Evolutionary conservation across 2,797 vertebrate species (phyloP).

Genomic region (Rousettus madagascariensis): DNA sequence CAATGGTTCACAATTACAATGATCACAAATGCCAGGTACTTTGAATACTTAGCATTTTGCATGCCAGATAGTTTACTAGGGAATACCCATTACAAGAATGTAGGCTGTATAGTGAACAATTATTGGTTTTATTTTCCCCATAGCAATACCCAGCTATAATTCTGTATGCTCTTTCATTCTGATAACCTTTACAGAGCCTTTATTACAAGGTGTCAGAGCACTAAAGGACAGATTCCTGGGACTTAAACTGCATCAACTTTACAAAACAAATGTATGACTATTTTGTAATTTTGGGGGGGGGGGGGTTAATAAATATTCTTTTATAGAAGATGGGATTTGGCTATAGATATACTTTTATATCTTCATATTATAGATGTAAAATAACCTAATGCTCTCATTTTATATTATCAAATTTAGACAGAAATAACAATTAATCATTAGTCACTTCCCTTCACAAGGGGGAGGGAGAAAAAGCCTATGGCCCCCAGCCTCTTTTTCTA

Average conservation of each 20-base stretch:
- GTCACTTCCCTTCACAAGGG: neutral
- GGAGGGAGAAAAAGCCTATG: rapidly evolving
- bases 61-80: conserved; percentile 77
- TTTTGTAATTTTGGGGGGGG: neutral
- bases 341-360: neutral
- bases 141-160: conserved; percentile 57
- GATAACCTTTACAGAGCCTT: neutral
- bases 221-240: neutral
- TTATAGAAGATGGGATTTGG: neutral
- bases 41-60: conserved; percentile 72
- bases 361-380: too few relatives aligned
- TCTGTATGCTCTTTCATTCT: conserved; percentile 44
- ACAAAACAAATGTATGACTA: neutral
- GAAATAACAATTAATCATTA: neutral
- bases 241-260: neutral
- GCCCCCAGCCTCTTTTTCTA: neutral
- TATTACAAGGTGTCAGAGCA: neutral
- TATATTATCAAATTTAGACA: neutral
- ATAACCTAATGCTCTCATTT: neutral
- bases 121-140: conserved; percentile 70
- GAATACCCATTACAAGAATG: conserved; percentile 74
- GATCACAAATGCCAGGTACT: conserved; percentile 72
- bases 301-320: neutral
- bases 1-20: conserved; percentile 66
- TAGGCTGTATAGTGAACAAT: conserved; percentile 59